Evolutionary conservation across 64 coral and sea anemone species (phyloP).

Genomic region (Stylophora pistillata): DNA sequence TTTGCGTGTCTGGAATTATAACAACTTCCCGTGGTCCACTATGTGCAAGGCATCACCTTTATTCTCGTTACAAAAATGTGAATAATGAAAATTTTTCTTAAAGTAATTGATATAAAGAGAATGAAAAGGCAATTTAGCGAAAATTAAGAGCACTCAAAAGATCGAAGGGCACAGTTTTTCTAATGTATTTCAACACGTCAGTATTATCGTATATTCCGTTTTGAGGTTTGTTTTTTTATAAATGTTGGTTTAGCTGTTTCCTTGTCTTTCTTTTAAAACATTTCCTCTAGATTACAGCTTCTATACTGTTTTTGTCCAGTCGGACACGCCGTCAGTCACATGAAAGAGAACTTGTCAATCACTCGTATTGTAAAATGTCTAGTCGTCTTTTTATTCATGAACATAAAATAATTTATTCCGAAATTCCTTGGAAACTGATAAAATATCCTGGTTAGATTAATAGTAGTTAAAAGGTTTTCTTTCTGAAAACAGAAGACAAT

Average conservation of each 20-base stretch:
- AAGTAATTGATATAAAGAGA: background rate
- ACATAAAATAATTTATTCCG: too few species aligned
- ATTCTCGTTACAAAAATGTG: background rate
- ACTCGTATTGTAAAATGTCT: background rate
- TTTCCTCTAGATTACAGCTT: background rate
- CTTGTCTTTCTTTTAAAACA: background rate
- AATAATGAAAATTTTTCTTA: background rate
- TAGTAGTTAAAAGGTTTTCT: too few species aligned
- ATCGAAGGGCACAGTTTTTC: background rate
- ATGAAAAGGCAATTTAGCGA: background rate
- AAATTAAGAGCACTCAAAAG: background rate
- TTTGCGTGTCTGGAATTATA: slow-evolving; percentile 27
- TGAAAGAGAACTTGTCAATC: background rate
- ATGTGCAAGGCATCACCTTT: background rate
- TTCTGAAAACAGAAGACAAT: too few species aligned
- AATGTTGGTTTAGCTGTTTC: background rate
- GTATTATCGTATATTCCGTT: background rate
- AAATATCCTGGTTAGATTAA: too few species aligned
- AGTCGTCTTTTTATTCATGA: too few species aligned
- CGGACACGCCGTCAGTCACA: background rate
- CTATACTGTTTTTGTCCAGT: background rate
- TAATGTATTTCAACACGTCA: background rate
- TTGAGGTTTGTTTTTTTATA: background rate
- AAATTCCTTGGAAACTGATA: too few species aligned
- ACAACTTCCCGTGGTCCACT: background rate